These are phyloP conservation scores for Acrossocheilus wenchowensis DNA, from an alignment of 2,797 vertebrate genomes.

Conservation along the genomic window DNA sequence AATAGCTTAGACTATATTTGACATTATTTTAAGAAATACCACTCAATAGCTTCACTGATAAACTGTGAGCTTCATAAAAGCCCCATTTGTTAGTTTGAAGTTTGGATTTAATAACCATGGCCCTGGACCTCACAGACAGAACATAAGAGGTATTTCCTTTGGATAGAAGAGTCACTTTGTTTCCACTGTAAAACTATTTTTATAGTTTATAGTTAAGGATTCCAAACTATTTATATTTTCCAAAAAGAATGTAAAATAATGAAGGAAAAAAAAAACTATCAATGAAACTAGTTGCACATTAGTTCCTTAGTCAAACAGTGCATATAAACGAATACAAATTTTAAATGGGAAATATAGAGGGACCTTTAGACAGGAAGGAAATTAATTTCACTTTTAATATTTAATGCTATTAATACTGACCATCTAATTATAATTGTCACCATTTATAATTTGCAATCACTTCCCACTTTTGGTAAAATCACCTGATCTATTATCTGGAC, in stretches of 20 bases:
- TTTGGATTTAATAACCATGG: constrained; percentile 24
- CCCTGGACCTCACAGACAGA: constrained; percentile 41
- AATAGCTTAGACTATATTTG: constrained; percentile 19
- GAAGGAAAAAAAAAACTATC: not conserved
- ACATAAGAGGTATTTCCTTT: not conserved
- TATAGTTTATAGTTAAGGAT: not conserved
- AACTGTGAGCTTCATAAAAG: constrained; percentile 37
- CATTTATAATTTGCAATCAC: not conserved
- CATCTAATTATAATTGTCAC: not conserved
- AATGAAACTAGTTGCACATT: not conserved
- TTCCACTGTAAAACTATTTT: not conserved
- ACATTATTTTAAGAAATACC: constrained; percentile 29
- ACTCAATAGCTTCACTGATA: constrained; percentile 24
- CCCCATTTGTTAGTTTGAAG: constrained; percentile 16
- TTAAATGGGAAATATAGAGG: not conserved
- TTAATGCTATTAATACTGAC: not conserved
- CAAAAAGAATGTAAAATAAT: not conserved
- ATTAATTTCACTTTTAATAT: not conserved
- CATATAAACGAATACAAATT: not conserved
- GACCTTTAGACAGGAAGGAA: not conserved
- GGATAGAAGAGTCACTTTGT: not conserved
- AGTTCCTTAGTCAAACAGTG: not conserved
- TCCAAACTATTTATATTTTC: not conserved
- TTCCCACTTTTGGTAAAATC: not conserved
- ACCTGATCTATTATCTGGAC: too few species aligned